Conservation (phyloP, 2,113 vertebrate species). For the Otolemur garnettii region DNA sequence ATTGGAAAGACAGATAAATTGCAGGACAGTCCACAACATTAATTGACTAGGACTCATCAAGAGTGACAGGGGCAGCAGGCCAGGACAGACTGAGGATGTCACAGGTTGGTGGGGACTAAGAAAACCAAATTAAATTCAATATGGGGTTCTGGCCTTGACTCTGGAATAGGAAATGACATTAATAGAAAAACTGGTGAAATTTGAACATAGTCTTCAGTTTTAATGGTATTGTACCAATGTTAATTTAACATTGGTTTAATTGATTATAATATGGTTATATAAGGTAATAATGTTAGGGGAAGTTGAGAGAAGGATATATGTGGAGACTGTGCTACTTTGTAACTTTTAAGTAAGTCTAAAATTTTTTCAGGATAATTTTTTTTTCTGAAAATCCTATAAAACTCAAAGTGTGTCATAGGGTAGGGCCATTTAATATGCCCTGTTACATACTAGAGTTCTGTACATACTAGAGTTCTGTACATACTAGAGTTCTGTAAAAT, state of each 20-base stretch:
- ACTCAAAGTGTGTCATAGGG: background rate
- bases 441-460: background rate
- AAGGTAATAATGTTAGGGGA: background rate
- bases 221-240: slow-evolving; percentile 28
- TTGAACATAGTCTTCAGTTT: background rate
- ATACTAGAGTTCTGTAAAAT: background rate
- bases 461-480: too few relatives aligned
- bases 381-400: background rate
- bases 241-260: slow-evolving; percentile 32
- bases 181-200: slow-evolving; percentile 13
- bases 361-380: slow-evolving; percentile 9
- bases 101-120: background rate
- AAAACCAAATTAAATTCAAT: background rate
- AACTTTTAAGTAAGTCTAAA: slow-evolving; percentile 36
- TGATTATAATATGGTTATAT: background rate
- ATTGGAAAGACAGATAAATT: slow-evolving; percentile 41
- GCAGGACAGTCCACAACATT: slow-evolving; percentile 9
- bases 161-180: slow-evolving; percentile 13
- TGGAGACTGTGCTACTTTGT: background rate
- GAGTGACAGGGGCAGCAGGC: background rate
- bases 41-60: slow-evolving; percentile 12
- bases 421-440: background rate
- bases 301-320: background rate
- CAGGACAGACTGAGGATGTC: background rate
- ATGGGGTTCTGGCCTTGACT: background rate